phyloP scores from a whole-genome alignment of 2,888 invertebrate genomes.

The Campoplex capitator region DNA sequence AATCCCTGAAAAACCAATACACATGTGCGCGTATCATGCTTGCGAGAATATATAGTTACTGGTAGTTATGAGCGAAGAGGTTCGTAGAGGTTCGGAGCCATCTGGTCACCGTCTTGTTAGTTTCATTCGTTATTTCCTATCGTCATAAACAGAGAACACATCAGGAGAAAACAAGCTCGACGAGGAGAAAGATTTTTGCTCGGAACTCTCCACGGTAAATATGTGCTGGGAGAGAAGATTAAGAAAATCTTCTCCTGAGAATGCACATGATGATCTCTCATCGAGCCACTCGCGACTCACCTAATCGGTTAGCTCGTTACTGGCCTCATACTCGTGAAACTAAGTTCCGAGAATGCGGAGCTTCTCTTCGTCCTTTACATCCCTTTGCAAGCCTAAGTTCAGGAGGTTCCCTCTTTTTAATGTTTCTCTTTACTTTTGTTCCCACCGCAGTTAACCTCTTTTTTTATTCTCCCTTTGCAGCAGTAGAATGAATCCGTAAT shows the following conservation, averaged over 20 bases:
- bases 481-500: slow-evolving; percentile 36
- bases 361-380: slow-evolving; percentile 15
- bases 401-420: neutral
- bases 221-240: slow-evolving; percentile 51
- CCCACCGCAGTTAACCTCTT: slow-evolving; percentile 43
- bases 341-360: slow-evolving; percentile 50
- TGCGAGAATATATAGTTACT: slow-evolving; percentile 31
- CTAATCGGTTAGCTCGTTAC: slow-evolving; percentile 76
- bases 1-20: slow-evolving; percentile 45
- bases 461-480: neutral
- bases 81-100: slow-evolving; percentile 73
- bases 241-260: slow-evolving; percentile 59
- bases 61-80: slow-evolving; percentile 1
- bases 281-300: slow-evolving; percentile 61
- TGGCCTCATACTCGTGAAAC: slow-evolving; percentile 33
- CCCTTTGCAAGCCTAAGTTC: slow-evolving; percentile 27
- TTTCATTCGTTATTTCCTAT: slow-evolving; percentile 69
- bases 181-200: slow-evolving; percentile 34
- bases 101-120: slow-evolving; percentile 78
- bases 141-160: slow-evolving; percentile 22
- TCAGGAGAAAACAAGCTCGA: slow-evolving; percentile 38
- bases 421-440: slow-evolving; percentile 22
- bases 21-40: slow-evolving; percentile 25
- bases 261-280: slow-evolving; percentile 49
- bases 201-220: slow-evolving; percentile 11